Conservation (phyloP, 2,888 invertebrate genomes). For the Xanthostigma xanthostigma region DNA sequence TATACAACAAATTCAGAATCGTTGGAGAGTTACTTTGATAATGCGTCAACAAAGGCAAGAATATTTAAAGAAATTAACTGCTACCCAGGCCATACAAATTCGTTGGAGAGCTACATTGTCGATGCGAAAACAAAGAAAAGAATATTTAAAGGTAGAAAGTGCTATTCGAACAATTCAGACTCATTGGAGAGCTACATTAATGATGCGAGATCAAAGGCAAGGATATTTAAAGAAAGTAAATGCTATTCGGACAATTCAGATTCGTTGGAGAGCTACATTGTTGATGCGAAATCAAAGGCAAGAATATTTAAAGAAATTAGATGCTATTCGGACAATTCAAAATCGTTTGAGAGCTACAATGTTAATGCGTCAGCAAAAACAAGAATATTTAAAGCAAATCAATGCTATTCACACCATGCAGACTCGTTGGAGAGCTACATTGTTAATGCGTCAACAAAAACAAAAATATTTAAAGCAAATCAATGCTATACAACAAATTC, state of each 20-base stretch:
- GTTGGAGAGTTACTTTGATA: slow-evolving; percentile 17
- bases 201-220: slow-evolving; percentile 11
- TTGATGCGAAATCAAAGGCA: slow-evolving; percentile 14
- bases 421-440: slow-evolving; percentile 22
- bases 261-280: slow-evolving; percentile 20
- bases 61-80: slow-evolving; percentile 12
- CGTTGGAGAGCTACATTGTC: slow-evolving; percentile 28
- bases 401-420: slow-evolving; percentile 31
- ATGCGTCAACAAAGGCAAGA: slow-evolving; percentile 12
- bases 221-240: slow-evolving; percentile 13
- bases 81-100: slow-evolving; percentile 22
- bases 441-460: slow-evolving; percentile 17
- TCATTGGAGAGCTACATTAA: slow-evolving; percentile 26
- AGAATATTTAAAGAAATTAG: slow-evolving; percentile 13
- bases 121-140: slow-evolving; percentile 18
- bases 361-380: slow-evolving; percentile 25
- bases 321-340: slow-evolving; percentile 19
- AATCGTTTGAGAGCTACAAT: slow-evolving; percentile 27
- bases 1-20: slow-evolving; percentile 10
- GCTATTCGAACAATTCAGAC: slow-evolving; percentile 12
- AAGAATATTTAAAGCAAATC: slow-evolving; percentile 24
- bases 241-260: slow-evolving; percentile 19
- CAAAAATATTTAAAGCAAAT: slow-evolving; percentile 17
- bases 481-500: slow-evolving; percentile 14
- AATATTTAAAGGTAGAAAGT: slow-evolving; percentile 10